Evolutionary conservation across 1,140 invertebrate genomes (phyloP), one percentile per base, ranked within the genome.

Genomic region (Oryzaephilus surinamensis): DNA sequence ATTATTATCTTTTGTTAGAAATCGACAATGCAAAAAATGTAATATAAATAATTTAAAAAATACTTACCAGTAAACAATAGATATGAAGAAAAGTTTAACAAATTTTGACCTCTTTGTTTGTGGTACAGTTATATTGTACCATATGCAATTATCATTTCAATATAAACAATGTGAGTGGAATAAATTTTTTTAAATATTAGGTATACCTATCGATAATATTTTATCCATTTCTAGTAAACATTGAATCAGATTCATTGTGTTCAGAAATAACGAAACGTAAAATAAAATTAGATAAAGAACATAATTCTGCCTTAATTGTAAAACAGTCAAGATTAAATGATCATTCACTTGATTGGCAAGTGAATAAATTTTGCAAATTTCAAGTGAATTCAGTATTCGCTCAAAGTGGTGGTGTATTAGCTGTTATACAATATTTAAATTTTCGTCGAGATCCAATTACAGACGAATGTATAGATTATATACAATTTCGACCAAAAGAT

Each of bases 381-480:
- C 13, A 46, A 43, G 40, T 50, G 6, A 15, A 37, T 10, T 16
- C 32, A 7, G 23, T n/a, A n/a, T 30, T 38, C 1, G 18, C 12
- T 17, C 21, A 13, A 23, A 34, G 23, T 24, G 32, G 36, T 29
- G 46, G 46, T 19, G 15, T 49, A 13, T 36, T 50, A 33, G 41
- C 32, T 27, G 40, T 50, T 11, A 43, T 50, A 36, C 47, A 46
- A 32, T 33, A 39, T 30, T 32, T 50, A 29, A 35, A 27, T 14
- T 46, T 50, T 39, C 31, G 47, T 12, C 35, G 32, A 26, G 43
- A 50, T 42, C 23, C 29, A 8, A 38, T 40, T 1, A 45, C 43
- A 15, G 40, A 36, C 14, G 32, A 43, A 31, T 50, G 47, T 28
- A 43, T 50, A 32, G 47, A 50, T 41, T 50, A 40, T 24, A 21